phyloP scores from a whole-genome alignment of 1,140 invertebrate species.

The Ostrea denselamellosa region DNA sequence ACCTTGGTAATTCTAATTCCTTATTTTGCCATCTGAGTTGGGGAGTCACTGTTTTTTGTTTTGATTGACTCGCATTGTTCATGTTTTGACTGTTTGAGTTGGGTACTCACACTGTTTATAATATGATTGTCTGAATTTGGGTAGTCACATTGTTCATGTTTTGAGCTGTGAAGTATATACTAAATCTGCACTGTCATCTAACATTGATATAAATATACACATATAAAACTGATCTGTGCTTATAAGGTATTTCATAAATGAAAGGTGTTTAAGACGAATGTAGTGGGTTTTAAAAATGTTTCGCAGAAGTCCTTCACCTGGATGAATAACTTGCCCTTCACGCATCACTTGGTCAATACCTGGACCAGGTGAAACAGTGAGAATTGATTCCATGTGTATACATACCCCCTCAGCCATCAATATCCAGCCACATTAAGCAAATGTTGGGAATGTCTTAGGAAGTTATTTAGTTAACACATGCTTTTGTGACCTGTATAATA shows the following conservation, averaged over 20 bases:
- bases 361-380: conserved; percentile 23
- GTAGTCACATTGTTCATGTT: too few relatives aligned
- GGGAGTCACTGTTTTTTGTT: too few relatives aligned
- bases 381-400: neutral
- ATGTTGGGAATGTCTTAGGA: neutral
- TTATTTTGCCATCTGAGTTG: too few relatives aligned
- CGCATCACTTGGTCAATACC: conserved; percentile 11
- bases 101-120: too few relatives aligned
- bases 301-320: conserved; percentile 12
- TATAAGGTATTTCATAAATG: neutral
- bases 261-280: neutral
- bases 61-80: too few relatives aligned
- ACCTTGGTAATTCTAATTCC: too few relatives aligned
- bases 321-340: conserved; percentile 19
- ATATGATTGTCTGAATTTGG: too few relatives aligned
- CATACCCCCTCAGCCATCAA: neutral
- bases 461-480: neutral
- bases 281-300: neutral
- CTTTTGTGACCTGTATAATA: neutral
- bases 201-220: neutral
- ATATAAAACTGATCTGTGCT: neutral
- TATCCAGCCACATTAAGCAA: neutral
- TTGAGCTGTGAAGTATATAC: neutral
- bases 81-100: too few relatives aligned
- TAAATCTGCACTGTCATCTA: neutral